Percentiles rank a stretch among this genome's conserved stretches.
phyloP scores from a whole-genome alignment of 1,140 invertebrate species.

The Halesus radiatus region DNA sequence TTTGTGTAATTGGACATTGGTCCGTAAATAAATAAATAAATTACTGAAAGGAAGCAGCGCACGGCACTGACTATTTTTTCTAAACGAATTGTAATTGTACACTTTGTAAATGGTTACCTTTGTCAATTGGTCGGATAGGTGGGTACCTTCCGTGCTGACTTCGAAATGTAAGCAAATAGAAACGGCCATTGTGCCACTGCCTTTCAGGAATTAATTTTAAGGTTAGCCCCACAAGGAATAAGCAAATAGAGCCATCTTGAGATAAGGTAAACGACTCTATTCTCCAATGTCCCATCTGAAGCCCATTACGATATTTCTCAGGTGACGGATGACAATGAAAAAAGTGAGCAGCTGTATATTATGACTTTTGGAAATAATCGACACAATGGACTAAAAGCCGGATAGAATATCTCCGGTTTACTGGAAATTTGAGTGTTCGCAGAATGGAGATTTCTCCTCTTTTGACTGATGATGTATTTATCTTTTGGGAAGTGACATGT shows the following conservation, averaged over 20 bases:
- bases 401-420: slow-evolving; percentile 7
- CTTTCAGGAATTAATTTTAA: slow-evolving; percentile 47
- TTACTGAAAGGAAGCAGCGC: neutral
- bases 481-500: neutral
- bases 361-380: slow-evolving; percentile 32
- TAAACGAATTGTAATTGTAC: slow-evolving; percentile 49
- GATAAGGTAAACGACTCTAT: neutral
- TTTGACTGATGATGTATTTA: too few relatives aligned
- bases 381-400: neutral
- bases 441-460: neutral
- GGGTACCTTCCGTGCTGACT: slow-evolving; percentile 19
- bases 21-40: too few relatives aligned
- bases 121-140: slow-evolving; percentile 33
- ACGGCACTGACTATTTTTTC: slow-evolving; percentile 11
- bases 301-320: slow-evolving; percentile 19
- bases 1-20: too few relatives aligned
- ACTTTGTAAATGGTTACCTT: slow-evolving; percentile 49
- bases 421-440: slow-evolving; percentile 3
- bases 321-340: slow-evolving; percentile 10
- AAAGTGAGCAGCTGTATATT: slow-evolving; percentile 35
- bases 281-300: neutral
- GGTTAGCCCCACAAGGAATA: slow-evolving; percentile 37
- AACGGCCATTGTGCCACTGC: slow-evolving; percentile 34
- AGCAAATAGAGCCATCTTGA: slow-evolving; percentile 45
- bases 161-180: slow-evolving; percentile 49